phyloP scores from a whole-genome alignment of 2,113 vertebrate species.

The Colinus virginianus region DNA sequence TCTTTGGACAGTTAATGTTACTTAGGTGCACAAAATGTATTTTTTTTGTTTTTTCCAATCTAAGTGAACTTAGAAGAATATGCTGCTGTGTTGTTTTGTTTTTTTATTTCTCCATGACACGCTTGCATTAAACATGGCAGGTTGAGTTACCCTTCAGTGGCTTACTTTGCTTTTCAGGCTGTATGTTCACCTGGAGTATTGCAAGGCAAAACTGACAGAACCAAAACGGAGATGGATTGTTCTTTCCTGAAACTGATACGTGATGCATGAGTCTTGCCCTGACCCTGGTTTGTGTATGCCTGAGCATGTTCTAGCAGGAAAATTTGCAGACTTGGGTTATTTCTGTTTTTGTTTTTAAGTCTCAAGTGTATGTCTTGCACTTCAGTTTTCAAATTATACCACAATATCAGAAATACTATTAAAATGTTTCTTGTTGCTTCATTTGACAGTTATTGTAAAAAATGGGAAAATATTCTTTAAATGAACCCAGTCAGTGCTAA shows the following conservation, averaged over 20 bases:
- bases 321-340: background rate
- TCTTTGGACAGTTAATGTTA: background rate
- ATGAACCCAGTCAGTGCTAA: background rate
- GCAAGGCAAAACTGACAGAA: slow-evolving; percentile 23
- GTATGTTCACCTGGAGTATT: background rate
- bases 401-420: background rate
- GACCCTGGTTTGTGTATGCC: background rate
- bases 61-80: background rate
- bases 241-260: slow-evolving; percentile 8
- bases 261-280: background rate
- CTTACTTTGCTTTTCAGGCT: background rate
- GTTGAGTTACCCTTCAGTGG: background rate
- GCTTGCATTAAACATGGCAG: background rate
- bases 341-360: background rate
- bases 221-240: fast-evolving
- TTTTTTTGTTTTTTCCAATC: background rate
- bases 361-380: background rate
- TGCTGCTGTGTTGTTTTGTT: background rate
- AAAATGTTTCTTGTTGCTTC: background rate
- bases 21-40: background rate
- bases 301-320: background rate
- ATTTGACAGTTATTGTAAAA: background rate
- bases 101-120: background rate
- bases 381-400: background rate
- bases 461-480: background rate